These are phyloP conservation scores for Macrobrachium rosenbergii DNA, from an alignment of 1,140 invertebrate genomes.

Conservation along the genomic window DNA sequence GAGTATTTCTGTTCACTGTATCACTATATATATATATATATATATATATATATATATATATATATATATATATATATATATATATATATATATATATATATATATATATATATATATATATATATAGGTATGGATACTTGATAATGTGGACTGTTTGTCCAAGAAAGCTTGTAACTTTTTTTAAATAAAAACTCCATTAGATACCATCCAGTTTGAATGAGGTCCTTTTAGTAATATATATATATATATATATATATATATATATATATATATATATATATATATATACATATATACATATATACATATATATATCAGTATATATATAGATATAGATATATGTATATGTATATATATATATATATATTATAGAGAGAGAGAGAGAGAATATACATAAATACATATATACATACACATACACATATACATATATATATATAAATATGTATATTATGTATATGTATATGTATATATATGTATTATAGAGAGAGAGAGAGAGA, in stretches of 20 bases:
- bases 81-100: background rate
- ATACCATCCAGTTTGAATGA: too few species aligned
- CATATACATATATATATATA: background rate
- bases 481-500: too few species aligned
- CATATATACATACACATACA: background rate
- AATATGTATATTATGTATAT: background rate
- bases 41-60: background rate
- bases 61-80: too few species aligned
- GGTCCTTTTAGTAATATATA: too few species aligned
- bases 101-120: background rate
- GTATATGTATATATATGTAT: constrained; percentile 16
- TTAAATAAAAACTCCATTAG: too few species aligned
- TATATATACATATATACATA: background rate
- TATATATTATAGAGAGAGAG: too few species aligned
- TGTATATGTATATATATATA: background rate
- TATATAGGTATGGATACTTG: background rate
- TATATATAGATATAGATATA: too few species aligned
- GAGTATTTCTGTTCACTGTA: too few species aligned
- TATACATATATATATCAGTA: background rate
- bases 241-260: background rate
- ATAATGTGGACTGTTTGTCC: too few species aligned
- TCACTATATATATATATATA: background rate
- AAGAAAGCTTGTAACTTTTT: too few species aligned
- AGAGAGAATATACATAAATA: too few species aligned
- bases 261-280: constrained; percentile 10